phyloP scores from a whole-genome alignment of 2,888 invertebrate genomes.

The Blastobasis lacticolella region DNA sequence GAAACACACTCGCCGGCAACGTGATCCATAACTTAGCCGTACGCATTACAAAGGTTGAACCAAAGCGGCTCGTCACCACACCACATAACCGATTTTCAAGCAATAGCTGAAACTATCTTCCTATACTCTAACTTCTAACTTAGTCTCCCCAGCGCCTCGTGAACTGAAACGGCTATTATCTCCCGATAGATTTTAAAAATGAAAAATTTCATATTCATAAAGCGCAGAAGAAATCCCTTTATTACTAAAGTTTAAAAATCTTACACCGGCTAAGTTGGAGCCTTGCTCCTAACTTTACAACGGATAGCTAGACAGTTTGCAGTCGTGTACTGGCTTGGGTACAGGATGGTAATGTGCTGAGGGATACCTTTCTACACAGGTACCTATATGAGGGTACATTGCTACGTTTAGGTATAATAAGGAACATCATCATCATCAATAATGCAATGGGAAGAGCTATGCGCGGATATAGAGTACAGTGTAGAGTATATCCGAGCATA shows the following conservation, averaged over 20 bases:
- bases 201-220: conserved; percentile 54
- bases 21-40: not conserved
- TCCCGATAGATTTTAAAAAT: conserved; percentile 33
- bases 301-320: conserved; percentile 34
- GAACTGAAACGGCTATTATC: not conserved
- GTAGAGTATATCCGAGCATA: no score
- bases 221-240: conserved; percentile 48
- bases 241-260: conserved; percentile 63
- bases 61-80: not conserved
- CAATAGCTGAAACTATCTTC: not conserved
- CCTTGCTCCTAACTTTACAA: conserved; percentile 24
- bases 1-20: not conserved
- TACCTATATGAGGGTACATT: no score
- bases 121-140: not conserved
- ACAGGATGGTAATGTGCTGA: no score
- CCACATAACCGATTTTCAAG: not conserved
- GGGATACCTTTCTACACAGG: no score
- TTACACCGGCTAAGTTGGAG: conserved; percentile 21
- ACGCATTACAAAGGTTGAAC: not conserved
- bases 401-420: no score
- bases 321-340: not conserved
- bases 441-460: no score
- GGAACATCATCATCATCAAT: no score
- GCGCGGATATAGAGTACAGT: no score
- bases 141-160: not conserved